These are phyloP conservation scores for Pandemis heparana DNA, from an alignment of 2,888 invertebrate genomes.

Conservation along the genomic window DNA sequence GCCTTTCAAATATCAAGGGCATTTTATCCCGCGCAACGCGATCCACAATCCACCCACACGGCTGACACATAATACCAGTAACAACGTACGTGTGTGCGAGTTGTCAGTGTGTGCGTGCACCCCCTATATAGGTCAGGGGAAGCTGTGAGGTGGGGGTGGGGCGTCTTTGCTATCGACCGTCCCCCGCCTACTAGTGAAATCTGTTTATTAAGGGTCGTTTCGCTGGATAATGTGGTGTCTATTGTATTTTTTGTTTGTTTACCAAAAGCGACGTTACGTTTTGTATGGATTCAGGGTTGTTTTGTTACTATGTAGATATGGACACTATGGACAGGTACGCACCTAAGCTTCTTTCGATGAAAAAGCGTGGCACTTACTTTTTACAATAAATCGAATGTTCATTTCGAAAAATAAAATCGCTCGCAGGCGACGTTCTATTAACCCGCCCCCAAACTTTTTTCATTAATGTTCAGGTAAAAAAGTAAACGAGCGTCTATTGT, in stretches of 20 bases:
- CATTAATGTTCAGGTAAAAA: too few species aligned
- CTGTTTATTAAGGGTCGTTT: conserved; percentile 32
- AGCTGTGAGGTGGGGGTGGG: conserved; percentile 63
- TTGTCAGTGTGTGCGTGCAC: conserved; percentile 57
- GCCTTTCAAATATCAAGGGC: conserved; percentile 11
- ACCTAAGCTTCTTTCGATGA: neutral
- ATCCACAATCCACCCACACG: conserved; percentile 24
- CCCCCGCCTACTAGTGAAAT: conserved; percentile 46
- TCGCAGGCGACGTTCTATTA: too few species aligned
- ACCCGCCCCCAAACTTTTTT: too few species aligned
- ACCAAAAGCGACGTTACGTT: neutral
- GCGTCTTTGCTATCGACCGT: conserved; percentile 73
- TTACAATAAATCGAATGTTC: too few species aligned
- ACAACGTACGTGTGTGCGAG: conserved; percentile 45
- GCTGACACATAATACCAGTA: conserved; percentile 22
- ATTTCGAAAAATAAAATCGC: too few species aligned
- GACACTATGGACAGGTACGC: neutral
- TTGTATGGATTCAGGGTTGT: neutral
- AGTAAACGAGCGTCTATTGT: too few species aligned
- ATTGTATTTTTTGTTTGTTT: conserved; percentile 5
- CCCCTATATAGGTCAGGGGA: conserved; percentile 74
- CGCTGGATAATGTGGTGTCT: conserved; percentile 19
- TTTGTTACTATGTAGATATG: neutral
- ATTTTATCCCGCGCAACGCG: conserved; percentile 12
- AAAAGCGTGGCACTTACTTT: neutral